A percentile compares a stretch with the other conserved stretches of the same genome.
phyloP scores from a whole-genome alignment of 2,797 vertebrate species.

The Tokudaia tokunoshimensis region DNA sequence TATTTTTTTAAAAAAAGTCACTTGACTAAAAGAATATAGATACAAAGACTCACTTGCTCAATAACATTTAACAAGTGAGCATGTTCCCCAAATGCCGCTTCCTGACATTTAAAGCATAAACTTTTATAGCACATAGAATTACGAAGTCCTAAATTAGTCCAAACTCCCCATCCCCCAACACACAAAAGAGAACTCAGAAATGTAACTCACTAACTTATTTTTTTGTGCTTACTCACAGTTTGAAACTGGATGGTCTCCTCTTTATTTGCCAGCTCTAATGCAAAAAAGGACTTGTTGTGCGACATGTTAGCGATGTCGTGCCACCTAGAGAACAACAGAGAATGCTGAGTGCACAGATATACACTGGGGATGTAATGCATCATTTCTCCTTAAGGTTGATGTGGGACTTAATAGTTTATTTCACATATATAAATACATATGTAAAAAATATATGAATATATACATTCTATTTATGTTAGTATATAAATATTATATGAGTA shows the following conservation, averaged over 20 bases:
- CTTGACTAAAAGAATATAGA: neutral
- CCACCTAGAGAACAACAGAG: conserved; percentile 91
- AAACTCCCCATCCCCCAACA: neutral
- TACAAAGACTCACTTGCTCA: conserved; percentile 1
- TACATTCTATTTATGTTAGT: neutral
- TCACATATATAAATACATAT: neutral
- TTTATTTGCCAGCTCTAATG: conserved; percentile 96
- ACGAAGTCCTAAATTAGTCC: neutral
- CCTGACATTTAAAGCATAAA: neutral
- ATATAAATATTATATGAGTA: neutral
- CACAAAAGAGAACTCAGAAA: neutral
- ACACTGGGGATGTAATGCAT: accelerated
- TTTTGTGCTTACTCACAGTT: conserved; percentile 92
- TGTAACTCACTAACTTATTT: neutral
- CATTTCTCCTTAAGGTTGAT: neutral
- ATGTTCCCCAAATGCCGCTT: neutral
- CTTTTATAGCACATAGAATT: neutral
- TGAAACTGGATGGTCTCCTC: conserved; percentile 99
- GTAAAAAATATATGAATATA: neutral
- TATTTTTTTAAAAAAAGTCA: neutral
- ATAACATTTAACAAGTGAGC: neutral
- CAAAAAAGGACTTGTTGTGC: conserved; percentile 98
- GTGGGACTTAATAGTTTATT: neutral
- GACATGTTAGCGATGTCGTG: conserved; percentile 99
- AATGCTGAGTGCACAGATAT: neutral